Base-by-base conservation (phyloP, 1,140 invertebrate species). In the Micrasema minimum region DNA sequence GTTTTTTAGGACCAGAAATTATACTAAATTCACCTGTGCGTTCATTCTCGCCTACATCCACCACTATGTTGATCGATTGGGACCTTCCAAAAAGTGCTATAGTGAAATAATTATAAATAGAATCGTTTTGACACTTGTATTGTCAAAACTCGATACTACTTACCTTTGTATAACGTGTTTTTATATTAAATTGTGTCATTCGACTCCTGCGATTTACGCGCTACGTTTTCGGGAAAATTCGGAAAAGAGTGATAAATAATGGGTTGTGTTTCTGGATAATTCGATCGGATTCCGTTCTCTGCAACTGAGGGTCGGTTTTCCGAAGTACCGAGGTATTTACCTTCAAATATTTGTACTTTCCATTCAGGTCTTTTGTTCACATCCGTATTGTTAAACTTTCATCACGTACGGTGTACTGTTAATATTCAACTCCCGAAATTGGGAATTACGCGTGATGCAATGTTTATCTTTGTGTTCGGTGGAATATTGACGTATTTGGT, bases 61-160 rank as follows among this genome's bases (percentile, higher is more conserved):
- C 5, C 16, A 12, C 20, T 22, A 37, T 35, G 53, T 35, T 31
- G 14, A 35, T 9, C 22, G 16, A 22, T 51, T 26, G 6, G 20
- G 22, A 20, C 12, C 12, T 23, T 23, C 23, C 12, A 41, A 64
- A 64, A 6, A 31, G 12, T 6, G 41, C 6, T 23, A 31, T 18
- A 46, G 10, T 14, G 14, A 31, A 3, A 12, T 35, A 46, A 2
- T 45, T 46, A 26, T 64, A 26, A 45, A 46, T 64, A 10, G 20
- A 46, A 12, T 37, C n/a, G 22, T 14, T 45, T 45, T 64, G 59
- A 64, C 59, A 64, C 43, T 64, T 64, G 35, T 61, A 61, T 61
- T 61, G 59, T 64, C 59, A 64, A 64, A 64, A 46, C 22, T 64
- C 55, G 23, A 41, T 59, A 59, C 53, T 22, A 23, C 20, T 55